A percentile compares a stretch with the other conserved stretches of the same genome.
Conservation (phyloP, 2,113 vertebrate species). For the Hystrix brachyura region DNA sequence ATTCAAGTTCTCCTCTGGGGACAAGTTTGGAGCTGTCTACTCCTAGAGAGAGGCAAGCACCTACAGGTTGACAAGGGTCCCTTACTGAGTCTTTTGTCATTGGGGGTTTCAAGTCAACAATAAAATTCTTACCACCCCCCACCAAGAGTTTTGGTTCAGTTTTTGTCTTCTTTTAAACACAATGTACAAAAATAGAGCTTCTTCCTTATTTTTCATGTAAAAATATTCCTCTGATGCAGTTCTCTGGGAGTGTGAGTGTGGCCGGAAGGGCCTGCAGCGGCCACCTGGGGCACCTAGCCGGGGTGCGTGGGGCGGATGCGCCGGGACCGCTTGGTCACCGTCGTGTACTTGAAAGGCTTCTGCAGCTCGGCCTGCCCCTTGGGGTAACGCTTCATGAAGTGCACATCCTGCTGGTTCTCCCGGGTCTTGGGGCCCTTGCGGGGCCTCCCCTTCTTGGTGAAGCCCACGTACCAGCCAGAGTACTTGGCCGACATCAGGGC, state of each 20-base stretch:
- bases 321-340: constrained; percentile 93
- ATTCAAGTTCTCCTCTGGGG: constrained; percentile 85
- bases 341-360: constrained; percentile 94
- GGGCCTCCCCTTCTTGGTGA: constrained; percentile 94
- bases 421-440: constrained; percentile 93
- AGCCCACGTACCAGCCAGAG: constrained; percentile 93
- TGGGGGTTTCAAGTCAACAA: constrained; percentile 88
- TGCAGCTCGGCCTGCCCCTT: constrained; percentile 92
- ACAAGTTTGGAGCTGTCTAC: constrained; percentile 86
- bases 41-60: constrained; percentile 88
- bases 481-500: constrained; percentile 94
- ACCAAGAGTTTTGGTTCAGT: constrained; percentile 89
- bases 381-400: constrained; percentile 95
- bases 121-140: constrained; percentile 87
- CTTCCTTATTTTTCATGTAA: constrained; percentile 93
- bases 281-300: constrained; percentile 83
- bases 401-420: constrained; percentile 94
- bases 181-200: constrained; percentile 94
- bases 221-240: constrained; percentile 93
- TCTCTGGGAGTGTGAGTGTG: constrained; percentile 84
- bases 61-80: constrained; percentile 86
- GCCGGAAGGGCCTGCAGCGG: constrained; percentile 44
- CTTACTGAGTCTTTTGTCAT: constrained; percentile 86
- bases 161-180: constrained; percentile 90
- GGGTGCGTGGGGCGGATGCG: constrained; percentile 91